Percentiles rank a stretch among this genome's conserved stretches.
phyloP scores from a whole-genome alignment of 2,888 invertebrate genomes.

The Cepaea hortensis region DNA sequence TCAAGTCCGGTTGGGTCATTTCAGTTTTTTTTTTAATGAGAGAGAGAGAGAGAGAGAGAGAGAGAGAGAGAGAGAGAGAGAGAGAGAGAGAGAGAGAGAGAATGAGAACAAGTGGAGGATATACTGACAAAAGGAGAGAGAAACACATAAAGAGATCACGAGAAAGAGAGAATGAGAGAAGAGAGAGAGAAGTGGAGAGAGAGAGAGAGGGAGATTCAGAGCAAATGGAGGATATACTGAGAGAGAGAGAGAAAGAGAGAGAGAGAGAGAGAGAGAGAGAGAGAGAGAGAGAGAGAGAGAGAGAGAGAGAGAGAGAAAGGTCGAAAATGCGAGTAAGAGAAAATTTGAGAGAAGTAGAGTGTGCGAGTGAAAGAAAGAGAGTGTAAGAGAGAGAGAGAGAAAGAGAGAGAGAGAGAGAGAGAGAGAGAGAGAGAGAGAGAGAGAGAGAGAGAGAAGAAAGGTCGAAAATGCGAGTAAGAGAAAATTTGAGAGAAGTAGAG shows the following conservation, averaged over 20 bases:
- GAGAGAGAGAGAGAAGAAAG: neutral
- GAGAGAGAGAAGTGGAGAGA: too few relatives aligned
- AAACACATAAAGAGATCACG: neutral
- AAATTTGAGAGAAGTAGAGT: neutral
- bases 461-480: neutral
- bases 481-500: neutral
- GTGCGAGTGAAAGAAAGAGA: conserved; percentile 18
- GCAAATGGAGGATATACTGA: neutral
- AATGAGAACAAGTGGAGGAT: neutral
- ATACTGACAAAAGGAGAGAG: neutral
- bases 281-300: conserved; percentile 1
- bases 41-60: too few relatives aligned
- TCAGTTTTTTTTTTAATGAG: too few relatives aligned
- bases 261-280: neutral
- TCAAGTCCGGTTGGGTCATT: too few relatives aligned
- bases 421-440: conserved; percentile 5
- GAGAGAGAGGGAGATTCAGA: too few relatives aligned
- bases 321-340: neutral
- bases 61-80: neutral
- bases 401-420: neutral
- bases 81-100: neutral
- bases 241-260: neutral
- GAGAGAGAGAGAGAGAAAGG: neutral
- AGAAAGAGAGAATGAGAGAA: neutral
- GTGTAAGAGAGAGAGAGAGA: neutral